Evolutionary conservation across 1,140 invertebrate genomes (phyloP), one percentile per base, ranked within the genome.

Genomic region (Centruroides vittatus): DNA sequence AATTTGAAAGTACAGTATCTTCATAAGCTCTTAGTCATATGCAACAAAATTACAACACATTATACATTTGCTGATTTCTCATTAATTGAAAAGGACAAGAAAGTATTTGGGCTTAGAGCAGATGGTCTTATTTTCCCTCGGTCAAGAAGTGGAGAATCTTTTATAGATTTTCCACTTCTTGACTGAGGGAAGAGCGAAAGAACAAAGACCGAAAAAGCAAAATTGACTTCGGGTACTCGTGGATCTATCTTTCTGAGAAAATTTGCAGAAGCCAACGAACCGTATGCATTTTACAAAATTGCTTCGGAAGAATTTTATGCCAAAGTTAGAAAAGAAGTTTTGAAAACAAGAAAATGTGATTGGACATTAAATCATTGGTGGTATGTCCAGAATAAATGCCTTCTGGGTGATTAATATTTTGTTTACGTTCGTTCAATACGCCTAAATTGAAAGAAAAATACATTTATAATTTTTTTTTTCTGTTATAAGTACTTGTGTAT

Each of bases 71-170:
- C 61, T 35, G 50, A 35, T 23, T 63, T 59, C 48, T 47, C 58
- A 13, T 46, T 55, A 2, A 52, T 63, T 23, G 57, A 55, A 9
- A 63, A 63, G 23, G 57, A 47, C 1, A 56, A 52, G 23, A 63
- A 63, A 57, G 61, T 63, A 4, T 63, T 57, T 48, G 61, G 61
- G 10, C 34, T 63, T 11, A 34, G 58, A 52, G 61, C 54, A 23
- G 61, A 63, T 53, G 61, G 61, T 34, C 54, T 57, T 10, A 59
- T 63, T 12, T 52, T 63, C 8, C 61, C 61, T 35, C 52, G 50
- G 7, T 48, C 46, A 10, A 58, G 55, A 49, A 46, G 49, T 5
- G 61, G 49, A 46, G 47, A 53, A 35, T 53, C 47, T 3, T 57
- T n/a, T 36, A 8, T 63, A 34, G 49, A 50, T 23, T 63, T 50